These are phyloP conservation scores for Melipona beecheii DNA, from an alignment of 2,888 invertebrate genomes.

Conservation along the genomic window DNA sequence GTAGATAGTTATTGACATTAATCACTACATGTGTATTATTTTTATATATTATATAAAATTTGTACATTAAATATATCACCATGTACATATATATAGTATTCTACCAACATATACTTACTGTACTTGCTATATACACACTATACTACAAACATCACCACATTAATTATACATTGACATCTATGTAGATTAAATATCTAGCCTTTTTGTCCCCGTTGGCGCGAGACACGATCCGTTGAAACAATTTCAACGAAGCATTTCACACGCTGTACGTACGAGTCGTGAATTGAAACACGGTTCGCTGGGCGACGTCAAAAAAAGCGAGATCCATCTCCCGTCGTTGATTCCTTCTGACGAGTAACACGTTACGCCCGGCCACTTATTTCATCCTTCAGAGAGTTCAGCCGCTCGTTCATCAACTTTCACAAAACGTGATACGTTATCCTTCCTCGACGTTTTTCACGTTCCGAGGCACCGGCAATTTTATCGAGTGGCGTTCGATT, in stretches of 20 bases:
- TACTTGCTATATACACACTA: too few species aligned
- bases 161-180: too few species aligned
- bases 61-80: too few species aligned
- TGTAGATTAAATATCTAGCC: too few species aligned
- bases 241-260: neutral
- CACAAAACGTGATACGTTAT: conserved; percentile 43
- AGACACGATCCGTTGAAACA: neutral
- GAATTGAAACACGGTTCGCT: neutral
- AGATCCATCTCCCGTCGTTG: neutral
- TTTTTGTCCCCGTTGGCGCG: neutral
- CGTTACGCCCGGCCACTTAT: conserved; percentile 11
- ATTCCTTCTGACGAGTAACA: neutral
- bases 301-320: neutral
- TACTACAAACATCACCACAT: too few species aligned
- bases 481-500: conserved; percentile 42
- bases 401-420: conserved; percentile 64
- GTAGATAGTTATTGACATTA: too few species aligned
- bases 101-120: too few species aligned
- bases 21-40: too few species aligned
- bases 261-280: neutral
- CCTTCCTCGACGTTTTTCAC: conserved; percentile 4
- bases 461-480: neutral
- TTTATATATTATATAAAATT: too few species aligned
- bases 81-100: too few species aligned
- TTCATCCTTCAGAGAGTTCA: conserved; percentile 45